Conservation (phyloP, 2,888 invertebrate genomes). For the Mactromeris polynyma region DNA sequence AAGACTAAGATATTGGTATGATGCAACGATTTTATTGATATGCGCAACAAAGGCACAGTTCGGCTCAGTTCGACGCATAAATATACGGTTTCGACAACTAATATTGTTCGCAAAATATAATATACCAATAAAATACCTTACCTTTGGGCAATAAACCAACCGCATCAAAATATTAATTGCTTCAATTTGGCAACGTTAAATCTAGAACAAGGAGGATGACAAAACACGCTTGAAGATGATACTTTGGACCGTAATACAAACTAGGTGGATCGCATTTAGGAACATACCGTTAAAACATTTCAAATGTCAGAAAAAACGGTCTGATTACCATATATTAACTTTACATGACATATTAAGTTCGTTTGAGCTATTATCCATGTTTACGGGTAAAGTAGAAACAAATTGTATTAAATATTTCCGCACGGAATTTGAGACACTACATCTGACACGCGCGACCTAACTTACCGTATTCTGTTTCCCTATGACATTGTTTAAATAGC, state of each 20-base stretch:
- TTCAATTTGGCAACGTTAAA: neutral
- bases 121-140: neutral
- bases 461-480: neutral
- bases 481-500: constrained; percentile 8
- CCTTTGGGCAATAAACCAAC: neutral
- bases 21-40: neutral
- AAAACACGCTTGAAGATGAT: neutral
- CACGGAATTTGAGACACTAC: neutral
- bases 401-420: neutral
- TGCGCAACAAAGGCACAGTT: neutral
- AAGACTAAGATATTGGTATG: neutral
- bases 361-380: neutral
- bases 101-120: constrained; percentile 18
- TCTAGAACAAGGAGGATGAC: neutral
- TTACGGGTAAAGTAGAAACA: neutral
- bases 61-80: neutral
- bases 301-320: neutral
- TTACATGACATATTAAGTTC: neutral
- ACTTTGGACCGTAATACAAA: neutral
- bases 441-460: neutral
- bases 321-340: neutral
- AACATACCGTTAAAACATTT: constrained; percentile 1
- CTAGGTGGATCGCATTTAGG: neutral
- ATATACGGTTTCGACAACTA: neutral
- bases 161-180: constrained; percentile 1